Evolutionary conservation across 1,140 invertebrate genomes (phyloP).

Genomic region (Sinella curviseta): DNA sequence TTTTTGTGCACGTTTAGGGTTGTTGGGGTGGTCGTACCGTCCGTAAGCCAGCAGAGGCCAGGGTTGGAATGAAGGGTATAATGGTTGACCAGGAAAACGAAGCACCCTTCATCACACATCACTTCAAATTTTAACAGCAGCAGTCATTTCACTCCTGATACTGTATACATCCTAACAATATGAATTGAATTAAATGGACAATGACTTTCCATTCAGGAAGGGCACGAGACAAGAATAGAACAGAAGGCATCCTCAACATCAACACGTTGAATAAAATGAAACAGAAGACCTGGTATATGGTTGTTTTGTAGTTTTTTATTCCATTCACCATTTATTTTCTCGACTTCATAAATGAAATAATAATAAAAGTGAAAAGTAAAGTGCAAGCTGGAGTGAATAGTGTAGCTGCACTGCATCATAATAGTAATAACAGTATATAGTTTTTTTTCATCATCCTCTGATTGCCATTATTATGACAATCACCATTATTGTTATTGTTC

Average conservation of each 20-base stretch:
- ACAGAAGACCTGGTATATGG: too few relatives aligned
- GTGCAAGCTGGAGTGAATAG: too few relatives aligned
- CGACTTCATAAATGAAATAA: too few relatives aligned
- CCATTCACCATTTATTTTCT: too few relatives aligned
- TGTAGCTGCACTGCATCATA: too few relatives aligned
- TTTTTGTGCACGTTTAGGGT: background rate
- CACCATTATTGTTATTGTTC: background rate
- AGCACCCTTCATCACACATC: constrained; percentile 6
- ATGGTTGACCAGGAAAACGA: background rate
- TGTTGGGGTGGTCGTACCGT: background rate
- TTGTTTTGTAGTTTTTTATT: background rate
- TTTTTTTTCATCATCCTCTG: background rate
- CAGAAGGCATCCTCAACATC: constrained; percentile 10
- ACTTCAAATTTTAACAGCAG: too few relatives aligned
- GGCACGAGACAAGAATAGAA: constrained; percentile 16
- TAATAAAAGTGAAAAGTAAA: too few relatives aligned
- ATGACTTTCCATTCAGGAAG: constrained; percentile 23
- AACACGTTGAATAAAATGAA: background rate
- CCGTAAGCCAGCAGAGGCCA: background rate
- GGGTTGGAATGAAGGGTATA: background rate
- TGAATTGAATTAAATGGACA: constrained; percentile 24
- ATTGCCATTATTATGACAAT: constrained; percentile 5
- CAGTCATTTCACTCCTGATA: too few relatives aligned
- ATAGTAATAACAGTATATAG: background rate
- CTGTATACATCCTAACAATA: constrained; percentile 1